phyloP scores from a whole-genome alignment of 1,140 invertebrate genomes.

The Leptinotarsa texana region DNA sequence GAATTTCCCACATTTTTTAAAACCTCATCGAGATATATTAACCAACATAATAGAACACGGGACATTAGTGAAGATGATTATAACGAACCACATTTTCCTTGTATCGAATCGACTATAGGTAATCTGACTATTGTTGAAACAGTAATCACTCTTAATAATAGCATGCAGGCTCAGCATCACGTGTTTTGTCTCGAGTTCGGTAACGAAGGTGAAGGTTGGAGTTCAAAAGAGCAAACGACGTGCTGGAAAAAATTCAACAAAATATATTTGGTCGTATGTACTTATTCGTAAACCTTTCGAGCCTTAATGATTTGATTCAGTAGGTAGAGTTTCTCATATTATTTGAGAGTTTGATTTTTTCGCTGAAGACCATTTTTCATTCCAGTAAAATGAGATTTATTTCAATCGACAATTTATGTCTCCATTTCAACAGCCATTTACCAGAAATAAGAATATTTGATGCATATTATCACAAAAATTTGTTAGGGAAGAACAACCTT shows the following conservation, averaged over 20 bases:
- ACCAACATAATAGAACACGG: background rate
- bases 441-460: no score
- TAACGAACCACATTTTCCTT: constrained; percentile 2
- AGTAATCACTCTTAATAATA: constrained; percentile 3
- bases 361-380: no score
- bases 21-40: no score
- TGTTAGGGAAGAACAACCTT: no score
- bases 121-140: background rate
- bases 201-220: background rate
- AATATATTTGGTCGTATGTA: background rate
- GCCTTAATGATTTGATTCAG: no score
- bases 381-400: no score
- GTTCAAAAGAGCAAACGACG: background rate
- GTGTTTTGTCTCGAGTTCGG: constrained; percentile 1
- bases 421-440: no score
- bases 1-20: no score
- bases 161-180: background rate
- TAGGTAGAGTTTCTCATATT: no score
- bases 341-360: no score
- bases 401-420: no score
- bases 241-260: background rate
- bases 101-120: background rate
- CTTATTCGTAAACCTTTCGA: background rate
- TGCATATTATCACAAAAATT: no score
- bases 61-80: background rate